Evolutionary conservation across 2,888 invertebrate species (phyloP).

Genomic region (Orthosia cruda): DNA sequence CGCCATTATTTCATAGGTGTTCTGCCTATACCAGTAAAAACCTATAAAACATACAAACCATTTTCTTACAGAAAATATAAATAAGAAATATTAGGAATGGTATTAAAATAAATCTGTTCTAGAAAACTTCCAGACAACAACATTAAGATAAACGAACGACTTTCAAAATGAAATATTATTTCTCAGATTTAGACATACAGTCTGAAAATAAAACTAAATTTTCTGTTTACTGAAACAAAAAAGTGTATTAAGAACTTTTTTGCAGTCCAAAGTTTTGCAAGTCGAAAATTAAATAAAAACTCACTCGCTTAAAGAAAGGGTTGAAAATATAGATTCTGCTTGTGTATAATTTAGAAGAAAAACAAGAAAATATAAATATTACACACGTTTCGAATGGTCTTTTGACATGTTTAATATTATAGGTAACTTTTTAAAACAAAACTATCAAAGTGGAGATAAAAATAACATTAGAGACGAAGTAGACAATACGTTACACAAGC

Average conservation of each 20-base stretch:
- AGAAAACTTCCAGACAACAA: background rate
- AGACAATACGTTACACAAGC: too few relatives aligned
- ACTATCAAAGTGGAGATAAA: background rate
- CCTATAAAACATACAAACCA: background rate
- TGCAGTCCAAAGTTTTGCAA: constrained; percentile 47
- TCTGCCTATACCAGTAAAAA: too few relatives aligned
- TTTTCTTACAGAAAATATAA: background rate
- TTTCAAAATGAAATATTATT: constrained; percentile 38
- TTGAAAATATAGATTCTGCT: constrained; percentile 6
- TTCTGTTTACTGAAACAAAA: constrained; percentile 60
- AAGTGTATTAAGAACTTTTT: constrained; percentile 59
- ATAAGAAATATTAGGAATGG: background rate
- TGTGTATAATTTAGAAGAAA: constrained; percentile 21
- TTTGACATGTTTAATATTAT: constrained; percentile 1
- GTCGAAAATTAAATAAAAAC: constrained; percentile 64
- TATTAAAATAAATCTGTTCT: background rate
- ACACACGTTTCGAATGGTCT: background rate
- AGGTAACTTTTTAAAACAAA: background rate
- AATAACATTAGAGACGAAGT: background rate
- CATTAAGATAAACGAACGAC: background rate
- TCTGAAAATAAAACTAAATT: constrained; percentile 49
- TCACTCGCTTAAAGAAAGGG: constrained; percentile 34
- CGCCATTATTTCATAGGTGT: too few relatives aligned
- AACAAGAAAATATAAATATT: background rate
- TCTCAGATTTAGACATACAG: constrained; percentile 33